phyloP scores from a whole-genome alignment of 2,113 vertebrate species.

The Ophthalmolycus amberensis region DNA sequence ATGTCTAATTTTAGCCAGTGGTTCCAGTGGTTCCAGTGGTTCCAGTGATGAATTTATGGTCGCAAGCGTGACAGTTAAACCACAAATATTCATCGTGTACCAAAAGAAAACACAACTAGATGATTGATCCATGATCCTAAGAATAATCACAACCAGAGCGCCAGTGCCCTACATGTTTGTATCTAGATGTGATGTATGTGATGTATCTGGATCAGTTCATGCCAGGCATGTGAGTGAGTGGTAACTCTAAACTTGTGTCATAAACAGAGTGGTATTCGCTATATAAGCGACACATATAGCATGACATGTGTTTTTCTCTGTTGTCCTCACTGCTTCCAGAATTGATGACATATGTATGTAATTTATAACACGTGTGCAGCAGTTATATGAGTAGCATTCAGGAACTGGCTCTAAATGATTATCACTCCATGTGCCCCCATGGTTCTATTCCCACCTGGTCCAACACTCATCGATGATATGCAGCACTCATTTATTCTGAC shows the following conservation, averaged over 20 bases:
- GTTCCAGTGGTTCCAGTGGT: too few relatives aligned
- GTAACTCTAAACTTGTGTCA: constrained; percentile 56
- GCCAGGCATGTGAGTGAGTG: constrained; percentile 47
- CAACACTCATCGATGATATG: constrained; percentile 19
- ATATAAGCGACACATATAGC: constrained; percentile 43
- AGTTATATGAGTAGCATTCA: constrained; percentile 20
- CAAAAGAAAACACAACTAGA: too few relatives aligned
- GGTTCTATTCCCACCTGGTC: constrained; percentile 46
- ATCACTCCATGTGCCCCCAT: background rate
- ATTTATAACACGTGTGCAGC: constrained; percentile 6
- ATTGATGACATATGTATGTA: constrained; percentile 7
- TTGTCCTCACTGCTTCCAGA: background rate
- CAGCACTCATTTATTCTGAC: constrained; percentile 39
- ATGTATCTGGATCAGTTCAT: constrained; percentile 26
- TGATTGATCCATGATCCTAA: too few relatives aligned
- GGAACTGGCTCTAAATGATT: background rate
- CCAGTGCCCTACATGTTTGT: constrained; percentile 5
- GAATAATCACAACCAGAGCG: too few relatives aligned
- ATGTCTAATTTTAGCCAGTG: too few relatives aligned
- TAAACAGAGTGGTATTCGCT: constrained; percentile 8
- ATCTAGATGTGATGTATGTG: too few relatives aligned
- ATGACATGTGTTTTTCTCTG: constrained; percentile 3
- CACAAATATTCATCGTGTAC: too few relatives aligned
- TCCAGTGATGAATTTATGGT: too few relatives aligned
- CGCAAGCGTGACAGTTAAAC: too few relatives aligned